Base-by-base conservation (phyloP, 2,797 vertebrate species). In the Halcyon leucocephala region DNA sequence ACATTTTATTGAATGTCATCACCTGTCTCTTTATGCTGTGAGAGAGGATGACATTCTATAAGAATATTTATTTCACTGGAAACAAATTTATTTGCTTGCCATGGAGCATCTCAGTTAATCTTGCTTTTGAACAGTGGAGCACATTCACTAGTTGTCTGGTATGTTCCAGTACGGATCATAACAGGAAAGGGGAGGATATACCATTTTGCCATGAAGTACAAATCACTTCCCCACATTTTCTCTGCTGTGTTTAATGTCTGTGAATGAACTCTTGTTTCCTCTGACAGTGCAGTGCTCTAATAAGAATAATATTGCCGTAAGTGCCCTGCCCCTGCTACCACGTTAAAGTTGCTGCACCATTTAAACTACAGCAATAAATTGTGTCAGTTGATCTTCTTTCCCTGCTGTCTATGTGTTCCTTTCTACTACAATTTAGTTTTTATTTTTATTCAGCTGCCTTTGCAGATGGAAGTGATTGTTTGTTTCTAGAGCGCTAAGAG, bases 81-180 rank as follows among this genome's bases (percentile, higher is more conserved):
- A 98, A 95, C 70, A 96, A 93, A 98, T 97, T 94, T 97, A 97
- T 97, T 97, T 97, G 92, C 96, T 95, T 97, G 93, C 88, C 29
- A 42, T 89, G 61, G 78, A 94, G 67, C 66, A 88, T 94, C 95
- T 94, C 88, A 82, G 81, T 97, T 97, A 93, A 89, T 97, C 93
- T 97, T 93, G 51, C 10, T 12, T 82, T 94, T 92, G 94, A 96
- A 93, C 85, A 96, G 86, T 70, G 80, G 58, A 33, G 54, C 22
- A 31, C 91, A 62, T 96, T 93, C 84, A 65, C 78, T 84, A 25
- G 82, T 93, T 96, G 84, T 94, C 95, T 97, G 86, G 51, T 90
- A 48, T 79, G 80, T 95, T 96, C 86, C 90, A 94, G 41, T 67
- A 55, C 0, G 11, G 90, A 93, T 96, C 62, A 49, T 78, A 96